phyloP scores from a whole-genome alignment of 2,113 vertebrate species.

The Syngnathus scovelli region DNA sequence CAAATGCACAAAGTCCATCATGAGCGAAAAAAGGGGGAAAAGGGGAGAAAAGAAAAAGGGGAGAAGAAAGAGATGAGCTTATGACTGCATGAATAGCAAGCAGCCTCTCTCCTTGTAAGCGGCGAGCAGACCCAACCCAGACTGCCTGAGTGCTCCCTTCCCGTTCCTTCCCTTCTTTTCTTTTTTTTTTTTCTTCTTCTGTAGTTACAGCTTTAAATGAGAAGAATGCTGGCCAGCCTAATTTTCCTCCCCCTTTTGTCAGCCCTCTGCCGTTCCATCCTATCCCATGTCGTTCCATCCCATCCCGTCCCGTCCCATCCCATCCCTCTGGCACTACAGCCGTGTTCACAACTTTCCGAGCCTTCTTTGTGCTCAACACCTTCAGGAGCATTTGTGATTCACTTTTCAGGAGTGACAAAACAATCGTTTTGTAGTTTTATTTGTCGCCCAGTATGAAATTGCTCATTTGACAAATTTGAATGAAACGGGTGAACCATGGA shows the following conservation, averaged over 20 bases:
- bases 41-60: conserved; percentile 31
- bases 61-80: conserved; percentile 51
- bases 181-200: conserved; percentile 1
- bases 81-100: conserved; percentile 69
- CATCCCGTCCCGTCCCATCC: too few relatives aligned
- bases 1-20: conserved; percentile 67
- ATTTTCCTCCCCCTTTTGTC: conserved; percentile 76
- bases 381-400: not conserved
- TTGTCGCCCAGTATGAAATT: too few relatives aligned
- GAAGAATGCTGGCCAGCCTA: conserved; percentile 75
- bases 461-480: too few relatives aligned
- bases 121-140: conserved; percentile 72
- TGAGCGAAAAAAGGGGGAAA: conserved; percentile 44
- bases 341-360: conserved; percentile 54
- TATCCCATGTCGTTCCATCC: too few relatives aligned
- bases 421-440: too few relatives aligned
- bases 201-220: conserved; percentile 74
- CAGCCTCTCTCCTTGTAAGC: conserved; percentile 68
- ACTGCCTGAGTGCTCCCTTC: conserved; percentile 45
- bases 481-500: too few relatives aligned
- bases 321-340: conserved; percentile 45
- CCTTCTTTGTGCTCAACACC: not conserved
- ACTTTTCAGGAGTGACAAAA: too few relatives aligned
- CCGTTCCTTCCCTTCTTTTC: conserved; percentile 35
- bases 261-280: conserved; percentile 63